Percentiles rank a stretch among this genome's conserved stretches.
Evolutionary conservation across 2,113 vertebrate species (phyloP).

Genomic region (Cyrtonyx montezumae): DNA sequence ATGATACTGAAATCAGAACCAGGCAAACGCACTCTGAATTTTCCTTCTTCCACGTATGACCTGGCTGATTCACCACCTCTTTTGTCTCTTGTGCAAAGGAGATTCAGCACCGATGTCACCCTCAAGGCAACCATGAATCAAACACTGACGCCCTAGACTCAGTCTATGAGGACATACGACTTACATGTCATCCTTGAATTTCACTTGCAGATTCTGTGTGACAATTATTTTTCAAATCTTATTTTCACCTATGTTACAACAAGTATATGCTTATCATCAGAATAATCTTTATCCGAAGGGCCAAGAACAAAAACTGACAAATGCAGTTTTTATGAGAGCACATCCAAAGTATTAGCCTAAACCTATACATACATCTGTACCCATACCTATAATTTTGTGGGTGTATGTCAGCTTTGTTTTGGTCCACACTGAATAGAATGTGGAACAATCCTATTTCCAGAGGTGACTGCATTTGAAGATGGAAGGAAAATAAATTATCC

Average conservation of each 20-base stretch:
- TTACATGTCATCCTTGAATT: background rate
- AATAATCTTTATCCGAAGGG: background rate
- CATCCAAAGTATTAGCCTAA: background rate
- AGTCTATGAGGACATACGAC: background rate
- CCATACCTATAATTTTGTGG: background rate
- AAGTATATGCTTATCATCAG: background rate
- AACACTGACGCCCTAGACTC: background rate
- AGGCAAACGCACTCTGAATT: background rate
- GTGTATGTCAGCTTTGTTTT: background rate
- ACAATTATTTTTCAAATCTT: background rate
- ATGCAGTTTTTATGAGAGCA: background rate
- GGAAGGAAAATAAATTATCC: background rate
- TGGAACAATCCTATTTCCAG: background rate
- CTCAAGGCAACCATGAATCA: fast-evolving
- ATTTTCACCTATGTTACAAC: background rate
- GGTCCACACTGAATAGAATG: background rate
- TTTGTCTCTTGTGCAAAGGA: background rate
- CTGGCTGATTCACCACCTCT: background rate
- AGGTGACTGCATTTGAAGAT: background rate
- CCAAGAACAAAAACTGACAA: background rate
- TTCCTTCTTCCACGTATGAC: background rate
- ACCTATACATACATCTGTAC: background rate
- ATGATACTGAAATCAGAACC: background rate
- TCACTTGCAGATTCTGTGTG: background rate
- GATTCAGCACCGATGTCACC: background rate